These are phyloP conservation scores for Solea solea DNA, from an alignment of 2,113 vertebrate species.

Conservation along the genomic window DNA sequence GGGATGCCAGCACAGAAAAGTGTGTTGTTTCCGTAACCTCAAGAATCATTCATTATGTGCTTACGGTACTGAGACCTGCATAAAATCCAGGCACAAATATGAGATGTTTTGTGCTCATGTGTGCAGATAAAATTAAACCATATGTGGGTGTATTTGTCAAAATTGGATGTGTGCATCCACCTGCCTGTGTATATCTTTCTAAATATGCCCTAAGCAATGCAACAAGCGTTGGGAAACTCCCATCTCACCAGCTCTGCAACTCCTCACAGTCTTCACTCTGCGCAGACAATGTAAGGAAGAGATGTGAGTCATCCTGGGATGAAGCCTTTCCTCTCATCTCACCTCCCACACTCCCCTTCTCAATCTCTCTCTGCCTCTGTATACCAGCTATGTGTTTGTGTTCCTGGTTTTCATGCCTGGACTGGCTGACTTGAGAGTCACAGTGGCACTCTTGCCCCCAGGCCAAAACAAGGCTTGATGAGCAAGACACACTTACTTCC, in stretches of 20 bases:
- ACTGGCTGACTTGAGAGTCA: conserved; percentile 68
- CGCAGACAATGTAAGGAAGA: conserved; percentile 45
- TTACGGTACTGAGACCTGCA: background rate
- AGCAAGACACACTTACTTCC: conserved; percentile 57
- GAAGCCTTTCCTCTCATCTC: conserved; percentile 49
- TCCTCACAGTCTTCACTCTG: conserved; percentile 47
- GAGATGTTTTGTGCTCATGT: no score
- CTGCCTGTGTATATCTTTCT: conserved; percentile 42
- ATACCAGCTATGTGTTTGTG: conserved; percentile 58
- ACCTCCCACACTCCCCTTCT: conserved; percentile 39
- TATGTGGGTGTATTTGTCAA: background rate
- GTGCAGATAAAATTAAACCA: no score
- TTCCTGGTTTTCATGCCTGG: conserved; percentile 59
- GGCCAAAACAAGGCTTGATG: conserved; percentile 79
- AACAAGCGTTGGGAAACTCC: conserved; percentile 47
- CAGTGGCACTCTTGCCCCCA: conserved; percentile 68
- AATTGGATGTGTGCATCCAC: background rate
- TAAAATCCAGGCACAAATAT: no score
- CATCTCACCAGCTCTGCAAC: conserved; percentile 39
- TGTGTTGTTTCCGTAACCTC: background rate
- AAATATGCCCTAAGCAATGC: conserved; percentile 36
- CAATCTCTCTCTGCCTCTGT: conserved; percentile 3
- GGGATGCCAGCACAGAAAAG: background rate
- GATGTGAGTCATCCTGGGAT: conserved; percentile 64
- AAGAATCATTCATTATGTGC: background rate